Percentiles rank a stretch among this genome's conserved stretches.
These are phyloP conservation scores for Trachelus tabidus DNA, from an alignment of 2,888 invertebrate species.

Conservation along the genomic window DNA sequence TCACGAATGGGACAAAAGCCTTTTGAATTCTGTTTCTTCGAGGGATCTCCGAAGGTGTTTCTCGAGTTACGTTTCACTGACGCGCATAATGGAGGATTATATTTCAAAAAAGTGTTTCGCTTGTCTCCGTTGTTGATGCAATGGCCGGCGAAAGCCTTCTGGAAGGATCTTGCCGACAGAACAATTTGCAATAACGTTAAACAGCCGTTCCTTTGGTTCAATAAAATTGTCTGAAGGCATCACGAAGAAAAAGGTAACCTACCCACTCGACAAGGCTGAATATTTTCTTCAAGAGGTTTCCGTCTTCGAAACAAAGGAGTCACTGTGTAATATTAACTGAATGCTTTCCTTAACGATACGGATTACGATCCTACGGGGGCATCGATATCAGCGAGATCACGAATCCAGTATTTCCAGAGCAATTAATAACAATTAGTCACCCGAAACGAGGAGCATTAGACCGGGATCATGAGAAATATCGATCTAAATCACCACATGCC, in stretches of 20 bases:
- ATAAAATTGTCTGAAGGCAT: neutral
- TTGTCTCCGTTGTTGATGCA: neutral
- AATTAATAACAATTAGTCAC: constrained; percentile 48
- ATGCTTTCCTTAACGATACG: neutral
- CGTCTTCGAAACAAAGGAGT: neutral
- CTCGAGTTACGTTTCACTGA: constrained; percentile 46
- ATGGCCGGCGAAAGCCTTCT: neutral
- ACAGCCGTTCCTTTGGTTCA: neutral
- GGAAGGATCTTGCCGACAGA: neutral
- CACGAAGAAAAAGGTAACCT: neutral
- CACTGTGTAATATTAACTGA: neutral
- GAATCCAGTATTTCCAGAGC: constrained; percentile 9
- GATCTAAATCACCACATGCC: constrained; percentile 44
- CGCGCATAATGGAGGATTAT: constrained; percentile 50
- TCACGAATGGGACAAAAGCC: constrained; percentile 54
- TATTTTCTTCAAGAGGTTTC: neutral
- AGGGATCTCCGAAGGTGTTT: constrained; percentile 53
- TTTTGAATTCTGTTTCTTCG: constrained; percentile 56
- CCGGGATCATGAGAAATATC: constrained; percentile 31
- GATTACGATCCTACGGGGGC: neutral
- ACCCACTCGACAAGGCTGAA: neutral
- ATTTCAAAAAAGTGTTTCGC: constrained; percentile 19
- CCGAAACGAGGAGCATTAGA: constrained; percentile 18
- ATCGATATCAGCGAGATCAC: neutral
- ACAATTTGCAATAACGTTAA: neutral